Conservation (phyloP, 2,113 vertebrate genomes). For the Probosciger aterrimus region DNA sequence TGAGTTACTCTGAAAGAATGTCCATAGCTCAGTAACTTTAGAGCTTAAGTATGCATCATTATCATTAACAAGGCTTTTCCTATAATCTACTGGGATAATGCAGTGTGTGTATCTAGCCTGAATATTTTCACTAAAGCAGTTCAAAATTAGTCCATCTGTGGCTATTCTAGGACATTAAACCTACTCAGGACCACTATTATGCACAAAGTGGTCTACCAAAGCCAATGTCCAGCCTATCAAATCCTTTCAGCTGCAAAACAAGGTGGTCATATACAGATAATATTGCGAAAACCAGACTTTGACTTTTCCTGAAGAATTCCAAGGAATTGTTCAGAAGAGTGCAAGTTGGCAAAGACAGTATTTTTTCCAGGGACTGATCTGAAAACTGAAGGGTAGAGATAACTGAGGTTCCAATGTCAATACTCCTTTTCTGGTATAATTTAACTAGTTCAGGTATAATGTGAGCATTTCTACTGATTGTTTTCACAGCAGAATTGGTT, state of each 20-base stretch:
- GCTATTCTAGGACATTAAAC: neutral
- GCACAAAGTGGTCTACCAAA: neutral
- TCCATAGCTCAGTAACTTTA: neutral
- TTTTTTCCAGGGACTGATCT: neutral
- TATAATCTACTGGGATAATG: neutral
- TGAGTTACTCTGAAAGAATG: neutral
- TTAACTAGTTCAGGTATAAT: neutral
- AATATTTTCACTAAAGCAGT: neutral
- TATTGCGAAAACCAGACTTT: neutral
- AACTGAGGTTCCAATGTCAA: neutral
- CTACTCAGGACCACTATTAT: neutral
- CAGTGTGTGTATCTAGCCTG: neutral
- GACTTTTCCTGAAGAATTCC: neutral
- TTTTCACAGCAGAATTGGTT: neutral
- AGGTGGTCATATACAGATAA: neutral
- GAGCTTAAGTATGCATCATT: neutral
- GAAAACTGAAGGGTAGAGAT: neutral
- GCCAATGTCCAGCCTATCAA: neutral
- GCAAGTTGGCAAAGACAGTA: neutral
- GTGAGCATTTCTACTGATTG: neutral
- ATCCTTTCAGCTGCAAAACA: neutral
- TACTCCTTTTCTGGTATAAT: neutral
- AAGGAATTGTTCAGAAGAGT: neutral
- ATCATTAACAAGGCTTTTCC: neutral
- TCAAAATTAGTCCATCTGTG: neutral